Base-by-base conservation (phyloP, 2,113 vertebrate genomes). In the Accipiter virgatus region DNA sequence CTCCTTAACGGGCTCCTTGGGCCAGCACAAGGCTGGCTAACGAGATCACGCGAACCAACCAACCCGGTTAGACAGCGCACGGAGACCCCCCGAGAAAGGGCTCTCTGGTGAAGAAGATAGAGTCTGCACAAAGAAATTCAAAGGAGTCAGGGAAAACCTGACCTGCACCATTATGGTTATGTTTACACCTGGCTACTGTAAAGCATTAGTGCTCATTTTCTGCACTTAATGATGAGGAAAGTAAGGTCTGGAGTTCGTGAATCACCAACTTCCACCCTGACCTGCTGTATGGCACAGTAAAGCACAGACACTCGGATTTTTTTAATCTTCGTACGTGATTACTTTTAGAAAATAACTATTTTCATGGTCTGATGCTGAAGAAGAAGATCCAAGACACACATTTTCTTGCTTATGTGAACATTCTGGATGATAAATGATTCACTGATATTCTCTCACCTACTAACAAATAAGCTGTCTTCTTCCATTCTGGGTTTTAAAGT, bases 1-100 rank as follows among this genome's bases (percentile, higher is more conserved):
- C 15, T 61, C 67, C 38, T 32, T 25, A 12, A 4, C 1, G 1
- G 13, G 42, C 61, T 40, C 40, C 59, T 65, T 2, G 34, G 82
- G 70, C 48, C 58, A 55, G 70, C 68, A 7, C 48, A 6, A 8
- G 58, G 58, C 45, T 18, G 47, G 56, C 56, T 23, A 29, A 73
- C 1, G 16, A 36, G 32, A 17, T 16, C 21, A 0, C 13, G 16
- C 1, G 3, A 32, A 21, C 48, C 68, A 13, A 8, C 6, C 8
- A 4, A 27, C 7, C 21, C 31, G 1, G 13, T 16, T n/a, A 29
- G 14, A 26, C 14, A 50, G 19, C 1, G 7, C 40, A 3, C 3
- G 6, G 48, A 45, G 21, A 16, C 52, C 72, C 50, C 32, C 73
- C 22, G 4, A 3, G 40, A 7, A 18, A 19, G 34, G 18, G 23